phyloP scores from a whole-genome alignment of 2,797 vertebrate genomes.

The Tympanoctomys barrerae region DNA sequence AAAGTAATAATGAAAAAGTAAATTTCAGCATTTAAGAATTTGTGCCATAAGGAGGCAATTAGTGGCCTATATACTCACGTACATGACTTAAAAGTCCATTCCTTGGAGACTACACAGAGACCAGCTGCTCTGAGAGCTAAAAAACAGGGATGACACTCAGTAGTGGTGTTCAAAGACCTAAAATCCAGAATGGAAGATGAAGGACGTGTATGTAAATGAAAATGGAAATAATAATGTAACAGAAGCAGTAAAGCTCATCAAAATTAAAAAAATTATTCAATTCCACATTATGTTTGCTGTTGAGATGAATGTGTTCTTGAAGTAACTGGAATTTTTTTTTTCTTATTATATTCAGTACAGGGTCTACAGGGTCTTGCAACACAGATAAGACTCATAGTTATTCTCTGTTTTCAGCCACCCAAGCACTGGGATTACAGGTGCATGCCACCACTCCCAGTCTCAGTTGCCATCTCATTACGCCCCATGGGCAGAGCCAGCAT shows the following conservation, averaged over 20 bases:
- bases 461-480: too few species aligned
- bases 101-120: not conserved
- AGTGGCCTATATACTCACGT: not conserved
- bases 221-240: slow-evolving; percentile 19
- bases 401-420: too few species aligned
- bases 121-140: not conserved
- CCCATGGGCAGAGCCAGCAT: too few species aligned
- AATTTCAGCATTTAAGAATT: not conserved
- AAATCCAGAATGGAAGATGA: not conserved
- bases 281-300: not conserved
- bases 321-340: not conserved
- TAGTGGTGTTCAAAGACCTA: not conserved
- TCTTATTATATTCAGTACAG: too few species aligned
- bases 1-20: not conserved
- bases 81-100: not conserved
- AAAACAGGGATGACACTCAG: not conserved
- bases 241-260: not conserved
- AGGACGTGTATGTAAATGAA: not conserved
- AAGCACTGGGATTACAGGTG: too few species aligned
- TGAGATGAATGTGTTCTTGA: not conserved
- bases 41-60: not conserved
- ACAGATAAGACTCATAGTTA: too few species aligned
- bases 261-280: not conserved
- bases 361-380: too few species aligned
- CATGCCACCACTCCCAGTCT: too few species aligned